phyloP scores from a whole-genome alignment of 2,113 vertebrate genomes.

The Condylura cristata region DNA sequence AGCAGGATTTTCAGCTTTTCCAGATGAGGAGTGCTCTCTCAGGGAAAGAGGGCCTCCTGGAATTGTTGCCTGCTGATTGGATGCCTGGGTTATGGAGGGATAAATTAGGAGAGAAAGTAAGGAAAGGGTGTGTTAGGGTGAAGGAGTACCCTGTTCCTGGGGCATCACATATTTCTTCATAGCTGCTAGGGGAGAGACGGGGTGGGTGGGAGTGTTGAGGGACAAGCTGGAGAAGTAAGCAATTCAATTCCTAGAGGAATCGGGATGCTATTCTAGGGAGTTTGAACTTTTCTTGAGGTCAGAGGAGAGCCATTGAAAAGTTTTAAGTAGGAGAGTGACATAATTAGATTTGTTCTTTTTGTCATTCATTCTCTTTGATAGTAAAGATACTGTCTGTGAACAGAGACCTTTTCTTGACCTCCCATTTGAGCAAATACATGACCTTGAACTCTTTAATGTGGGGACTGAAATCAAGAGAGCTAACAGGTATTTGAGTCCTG shows the following conservation, averaged over 20 bases:
- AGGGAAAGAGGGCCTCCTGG: neutral
- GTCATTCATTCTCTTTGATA: neutral
- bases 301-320: neutral
- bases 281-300: conserved; percentile 5
- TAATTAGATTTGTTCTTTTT: neutral
- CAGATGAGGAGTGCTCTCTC: neutral
- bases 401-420: conserved; percentile 9
- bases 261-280: neutral
- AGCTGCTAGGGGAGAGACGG: neutral
- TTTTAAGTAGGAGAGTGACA: neutral
- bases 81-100: neutral
- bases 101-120: neutral
- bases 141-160: neutral
- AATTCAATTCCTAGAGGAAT: neutral
- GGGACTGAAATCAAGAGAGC: neutral
- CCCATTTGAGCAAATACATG: neutral
- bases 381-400: neutral
- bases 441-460: neutral
- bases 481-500: neutral
- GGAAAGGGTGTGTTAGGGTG: neutral
- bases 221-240: neutral
- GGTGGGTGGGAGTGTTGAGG: neutral
- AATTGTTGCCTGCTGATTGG: neutral
- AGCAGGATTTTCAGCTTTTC: neutral
- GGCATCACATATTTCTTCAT: neutral